These are phyloP conservation scores for Eupleurogrammus muticus DNA, from an alignment of 2,797 vertebrate species.

Conservation along the genomic window DNA sequence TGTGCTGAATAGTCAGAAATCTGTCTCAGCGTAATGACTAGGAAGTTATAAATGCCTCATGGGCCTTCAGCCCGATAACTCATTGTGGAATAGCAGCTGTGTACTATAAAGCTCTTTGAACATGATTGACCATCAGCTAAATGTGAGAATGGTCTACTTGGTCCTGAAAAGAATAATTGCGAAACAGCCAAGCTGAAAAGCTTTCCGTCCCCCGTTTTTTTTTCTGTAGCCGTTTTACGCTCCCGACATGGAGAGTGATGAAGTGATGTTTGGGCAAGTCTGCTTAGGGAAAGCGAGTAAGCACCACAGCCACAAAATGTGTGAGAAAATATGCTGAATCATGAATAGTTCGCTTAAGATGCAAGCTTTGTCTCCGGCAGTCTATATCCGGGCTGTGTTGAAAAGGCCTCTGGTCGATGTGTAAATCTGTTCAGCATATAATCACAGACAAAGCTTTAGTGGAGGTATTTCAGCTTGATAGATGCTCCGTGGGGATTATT, in stretches of 20 bases:
- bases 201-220: not conserved
- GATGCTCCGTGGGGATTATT: not conserved
- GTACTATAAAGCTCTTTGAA: not conserved
- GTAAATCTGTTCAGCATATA: constrained; percentile 3
- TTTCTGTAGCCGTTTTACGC: not conserved
- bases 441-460: not conserved
- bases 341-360: not conserved
- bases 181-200: not conserved
- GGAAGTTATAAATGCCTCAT: constrained; percentile 7
- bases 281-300: not conserved
- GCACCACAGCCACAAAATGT: not conserved
- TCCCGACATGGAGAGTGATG: not conserved
- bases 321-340: not conserved
- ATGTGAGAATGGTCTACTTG: not conserved
- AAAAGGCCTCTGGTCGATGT: constrained; percentile 9
- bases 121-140: constrained; percentile 2
- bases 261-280: not conserved
- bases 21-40: constrained; percentile 10
- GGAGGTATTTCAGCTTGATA: not conserved
- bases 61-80: constrained; percentile 7
- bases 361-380: not conserved
- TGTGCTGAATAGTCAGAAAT: constrained; percentile 40
- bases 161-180: not conserved
- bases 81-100: constrained; percentile 8
- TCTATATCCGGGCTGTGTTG: not conserved